A percentile compares a stretch with the other conserved stretches of the same genome.
These are phyloP conservation scores for Piezodorus guildinii DNA, from an alignment of 1,140 invertebrate genomes.

Conservation along the genomic window DNA sequence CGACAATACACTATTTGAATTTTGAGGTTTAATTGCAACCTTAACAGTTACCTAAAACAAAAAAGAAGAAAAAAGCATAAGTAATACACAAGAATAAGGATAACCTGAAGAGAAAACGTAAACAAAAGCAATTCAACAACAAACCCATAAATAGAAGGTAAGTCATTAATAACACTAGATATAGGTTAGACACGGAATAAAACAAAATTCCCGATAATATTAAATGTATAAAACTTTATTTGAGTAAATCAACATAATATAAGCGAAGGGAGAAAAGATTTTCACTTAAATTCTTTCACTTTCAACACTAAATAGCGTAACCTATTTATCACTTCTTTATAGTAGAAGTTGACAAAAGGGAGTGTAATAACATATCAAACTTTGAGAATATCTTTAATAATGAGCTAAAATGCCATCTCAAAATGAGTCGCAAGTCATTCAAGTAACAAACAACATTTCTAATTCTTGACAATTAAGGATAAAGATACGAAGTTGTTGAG, in stretches of 20 bases:
- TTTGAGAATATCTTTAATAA: too few species aligned
- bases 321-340: constrained; percentile 8
- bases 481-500: too few species aligned
- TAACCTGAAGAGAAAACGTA: not conserved
- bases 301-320: constrained; percentile 2
- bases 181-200: not conserved
- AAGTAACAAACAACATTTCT: too few species aligned
- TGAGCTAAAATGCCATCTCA: too few species aligned
- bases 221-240: too few species aligned
- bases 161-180: not conserved
- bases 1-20: not conserved
- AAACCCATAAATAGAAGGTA: constrained; percentile 7
- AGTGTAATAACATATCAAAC: too few species aligned
- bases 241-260: too few species aligned
- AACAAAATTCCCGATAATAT: too few species aligned
- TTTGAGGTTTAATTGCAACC: constrained; percentile 2
- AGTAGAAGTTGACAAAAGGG: too few species aligned
- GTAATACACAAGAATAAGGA: not conserved
- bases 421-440: too few species aligned
- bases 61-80: not conserved
- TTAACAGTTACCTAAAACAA: constrained; percentile 17
- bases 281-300: not conserved
- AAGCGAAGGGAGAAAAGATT: not conserved
- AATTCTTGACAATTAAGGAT: too few species aligned
- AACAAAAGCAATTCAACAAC: not conserved